Base-by-base conservation (phyloP, 2,113 vertebrate genomes). In the Nothoprocta pentlandii region DNA sequence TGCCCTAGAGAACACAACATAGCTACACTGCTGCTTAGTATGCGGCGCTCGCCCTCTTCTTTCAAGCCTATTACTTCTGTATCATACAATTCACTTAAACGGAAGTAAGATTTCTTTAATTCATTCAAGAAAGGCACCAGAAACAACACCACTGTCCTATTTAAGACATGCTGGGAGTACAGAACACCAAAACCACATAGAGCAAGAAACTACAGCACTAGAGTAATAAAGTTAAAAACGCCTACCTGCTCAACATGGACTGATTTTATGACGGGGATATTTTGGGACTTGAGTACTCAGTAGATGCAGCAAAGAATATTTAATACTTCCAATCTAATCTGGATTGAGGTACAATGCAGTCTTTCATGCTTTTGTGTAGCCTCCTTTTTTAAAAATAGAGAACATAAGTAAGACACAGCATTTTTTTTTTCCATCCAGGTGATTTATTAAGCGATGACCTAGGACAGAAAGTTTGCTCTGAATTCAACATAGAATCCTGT, bases 11-110 rank as follows among this genome's bases (percentile, higher is more conserved):
- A 67, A 53, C 58, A 53, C 67, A 73, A 4, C 85, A 69, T 70
- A 84, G 66, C 39, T 34, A 15, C 0, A 0, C 4, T 34, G 17
- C 51, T 59, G 63, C 15, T 39, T 67, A 79, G 77, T 9, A 36
- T 17, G 14, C 12, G 25, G 21, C 2, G 12, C 78, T 47, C 47
- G 75, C 34, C 9, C 8, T 82, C 62, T 69, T 17, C 70, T 63
- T 7, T 22, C 17, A 90, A 84, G 16, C 19, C 53, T 34, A 12
- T 41, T 62, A 26, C 36, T 32, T 66, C 22, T 69, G 30, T 53
- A 46, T 47, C 34, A 10, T 21, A 42, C 3, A 77, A 39, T 22
- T 77, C 12, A 47, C 46, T 76, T 32, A 63, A 59, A 25, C 34
- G 30, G 41, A 82, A 76, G 28, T 6, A 36, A 62, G 16, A 26